A percentile compares a stretch with the other conserved stretches of the same genome.
Evolutionary conservation across 2,113 vertebrate genomes (phyloP).

Genomic region (Dromas ardeola): DNA sequence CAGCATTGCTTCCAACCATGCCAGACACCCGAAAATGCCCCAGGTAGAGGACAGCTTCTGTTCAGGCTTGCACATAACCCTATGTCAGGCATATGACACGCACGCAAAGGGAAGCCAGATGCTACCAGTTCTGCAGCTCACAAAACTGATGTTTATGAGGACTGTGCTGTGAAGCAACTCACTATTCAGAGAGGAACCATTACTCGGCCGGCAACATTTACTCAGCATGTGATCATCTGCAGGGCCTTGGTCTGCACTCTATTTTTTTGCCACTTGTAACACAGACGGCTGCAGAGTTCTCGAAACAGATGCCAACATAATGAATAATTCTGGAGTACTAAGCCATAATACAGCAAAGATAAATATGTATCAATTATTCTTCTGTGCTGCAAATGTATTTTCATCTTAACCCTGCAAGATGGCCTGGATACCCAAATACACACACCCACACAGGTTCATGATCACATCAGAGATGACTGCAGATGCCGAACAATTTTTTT

Average conservation of each 20-base stretch:
- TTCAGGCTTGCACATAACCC: neutral
- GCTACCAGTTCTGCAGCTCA: slow-evolving; percentile 39
- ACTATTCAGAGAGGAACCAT: neutral
- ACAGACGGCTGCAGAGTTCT: neutral
- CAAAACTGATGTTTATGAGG: neutral
- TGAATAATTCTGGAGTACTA: neutral
- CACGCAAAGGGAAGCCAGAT: neutral
- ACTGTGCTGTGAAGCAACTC: neutral
- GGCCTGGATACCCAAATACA: neutral
- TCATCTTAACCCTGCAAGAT: neutral
- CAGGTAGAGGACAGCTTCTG: slow-evolving; percentile 14
- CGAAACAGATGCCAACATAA: neutral
- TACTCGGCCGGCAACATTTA: neutral
- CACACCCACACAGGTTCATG: neutral
- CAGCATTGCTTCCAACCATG: neutral
- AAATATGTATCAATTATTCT: neutral
- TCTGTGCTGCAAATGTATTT: neutral
- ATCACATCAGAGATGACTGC: neutral
- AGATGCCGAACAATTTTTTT: neutral
- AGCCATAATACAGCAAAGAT: neutral
- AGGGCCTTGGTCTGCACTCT: neutral
- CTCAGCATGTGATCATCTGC: neutral
- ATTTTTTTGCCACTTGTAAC: neutral
- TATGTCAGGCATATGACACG: neutral
- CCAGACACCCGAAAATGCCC: neutral